Evolutionary conservation across 2,888 invertebrate species (phyloP).

Genomic region (Crossocerus cetratus): DNA sequence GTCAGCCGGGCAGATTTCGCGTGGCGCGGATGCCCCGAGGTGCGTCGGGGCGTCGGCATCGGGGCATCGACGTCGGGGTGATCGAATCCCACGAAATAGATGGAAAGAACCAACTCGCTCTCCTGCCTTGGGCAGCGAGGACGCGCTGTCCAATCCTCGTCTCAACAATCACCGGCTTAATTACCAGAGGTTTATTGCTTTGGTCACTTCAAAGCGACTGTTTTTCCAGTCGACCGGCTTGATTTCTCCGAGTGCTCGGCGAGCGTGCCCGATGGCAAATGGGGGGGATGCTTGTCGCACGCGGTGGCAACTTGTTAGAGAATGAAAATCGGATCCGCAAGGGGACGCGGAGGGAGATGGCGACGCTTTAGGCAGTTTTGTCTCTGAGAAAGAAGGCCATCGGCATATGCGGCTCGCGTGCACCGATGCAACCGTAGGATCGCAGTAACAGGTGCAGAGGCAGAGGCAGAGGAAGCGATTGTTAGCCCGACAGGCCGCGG

Average conservation of each 20-base stretch:
- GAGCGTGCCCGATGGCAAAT: neutral
- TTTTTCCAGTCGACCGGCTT: no score
- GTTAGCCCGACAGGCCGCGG: constrained; percentile 70
- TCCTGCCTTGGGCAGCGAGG: constrained; percentile 4
- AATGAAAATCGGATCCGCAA: neutral
- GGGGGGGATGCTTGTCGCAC: neutral
- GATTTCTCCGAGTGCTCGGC: no score
- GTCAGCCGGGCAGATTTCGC: constrained; percentile 44
- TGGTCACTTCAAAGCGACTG: constrained; percentile 47
- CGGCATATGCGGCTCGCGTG: constrained; percentile 75
- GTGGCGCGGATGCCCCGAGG: constrained; percentile 38
- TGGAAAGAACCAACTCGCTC: no score
- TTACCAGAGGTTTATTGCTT: constrained; percentile 40
- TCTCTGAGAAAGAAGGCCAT: constrained; percentile 63
- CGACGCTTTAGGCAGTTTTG: constrained; percentile 57
- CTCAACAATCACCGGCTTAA: constrained; percentile 42
- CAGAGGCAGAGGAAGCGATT: constrained; percentile 70
- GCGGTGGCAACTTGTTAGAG: neutral
- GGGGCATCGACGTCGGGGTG: constrained; percentile 20
- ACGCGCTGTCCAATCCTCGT: constrained; percentile 22
- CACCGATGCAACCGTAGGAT: constrained; percentile 61
- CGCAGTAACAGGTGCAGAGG: constrained; percentile 72
- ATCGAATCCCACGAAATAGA: no score
- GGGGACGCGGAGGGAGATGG: neutral
- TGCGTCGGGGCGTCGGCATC: constrained; percentile 10